These are phyloP conservation scores for Pholis gunnellus DNA, from an alignment of 2,113 vertebrate genomes.

Conservation along the genomic window DNA sequence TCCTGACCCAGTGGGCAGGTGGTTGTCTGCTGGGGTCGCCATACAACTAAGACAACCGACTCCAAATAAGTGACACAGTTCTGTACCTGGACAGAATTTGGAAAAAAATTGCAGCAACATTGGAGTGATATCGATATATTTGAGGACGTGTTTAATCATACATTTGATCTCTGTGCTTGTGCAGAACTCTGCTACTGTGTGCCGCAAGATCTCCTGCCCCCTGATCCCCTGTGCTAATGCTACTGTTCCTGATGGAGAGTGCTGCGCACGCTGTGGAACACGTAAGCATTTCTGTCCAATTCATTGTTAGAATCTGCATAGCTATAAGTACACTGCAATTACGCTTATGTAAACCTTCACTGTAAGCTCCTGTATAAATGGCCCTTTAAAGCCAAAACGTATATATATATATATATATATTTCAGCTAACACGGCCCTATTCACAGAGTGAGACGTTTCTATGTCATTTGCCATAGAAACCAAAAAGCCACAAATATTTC, in stretches of 20 bases:
- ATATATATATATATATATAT: background rate
- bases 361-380: conserved; percentile 31
- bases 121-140: conserved; percentile 8
- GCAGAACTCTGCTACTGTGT: conserved; percentile 95
- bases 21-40: conserved; percentile 51
- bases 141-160: background rate
- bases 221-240: conserved; percentile 95
- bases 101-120: background rate
- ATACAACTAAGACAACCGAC: background rate
- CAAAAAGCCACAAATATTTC: conserved; percentile 63
- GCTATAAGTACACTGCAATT: conserved; percentile 19
- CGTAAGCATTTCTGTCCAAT: conserved; percentile 85
- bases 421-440: conserved; percentile 33
- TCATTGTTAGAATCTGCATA: conserved; percentile 7
- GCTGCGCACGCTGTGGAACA: conserved; percentile 95
- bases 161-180: conserved; percentile 41
- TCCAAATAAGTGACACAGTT: background rate
- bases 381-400: background rate
- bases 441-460: conserved; percentile 33
- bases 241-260: conserved; percentile 96
- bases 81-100: conserved; percentile 4
- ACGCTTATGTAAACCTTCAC: conserved; percentile 22
- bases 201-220: conserved; percentile 96
- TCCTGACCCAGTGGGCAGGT: conserved; percentile 62
- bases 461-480: conserved; percentile 47